These are phyloP conservation scores for Sceloporus tristichus DNA, from an alignment of 2,113 vertebrate species.

Conservation along the genomic window DNA sequence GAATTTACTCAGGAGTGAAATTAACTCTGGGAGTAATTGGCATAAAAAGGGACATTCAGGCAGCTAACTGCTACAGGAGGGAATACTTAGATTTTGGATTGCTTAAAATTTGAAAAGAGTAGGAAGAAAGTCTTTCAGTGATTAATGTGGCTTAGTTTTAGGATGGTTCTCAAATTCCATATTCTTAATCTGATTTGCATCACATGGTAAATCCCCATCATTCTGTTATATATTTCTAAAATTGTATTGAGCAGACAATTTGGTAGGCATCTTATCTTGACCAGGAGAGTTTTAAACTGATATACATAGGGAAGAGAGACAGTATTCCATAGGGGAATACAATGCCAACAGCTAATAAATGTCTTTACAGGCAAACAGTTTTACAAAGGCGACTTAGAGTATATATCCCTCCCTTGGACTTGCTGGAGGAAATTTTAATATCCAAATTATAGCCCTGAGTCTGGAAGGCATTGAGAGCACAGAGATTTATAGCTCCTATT, in stretches of 20 bases:
- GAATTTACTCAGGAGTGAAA: slow-evolving; percentile 20
- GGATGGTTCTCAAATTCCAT: too few relatives aligned
- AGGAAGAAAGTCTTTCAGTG: too few relatives aligned
- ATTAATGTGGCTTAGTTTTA: too few relatives aligned
- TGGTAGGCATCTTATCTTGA: too few relatives aligned
- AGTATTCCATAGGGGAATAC: too few relatives aligned
- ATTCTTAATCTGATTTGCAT: too few relatives aligned
- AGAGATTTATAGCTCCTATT: slow-evolving; percentile 73
- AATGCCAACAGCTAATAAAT: slow-evolving; percentile 68
- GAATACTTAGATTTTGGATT: neutral
- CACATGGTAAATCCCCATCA: too few relatives aligned
- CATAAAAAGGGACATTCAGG: neutral
- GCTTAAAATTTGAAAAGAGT: too few relatives aligned
- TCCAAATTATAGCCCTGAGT: slow-evolving; percentile 64
- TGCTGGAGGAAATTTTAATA: slow-evolving; percentile 69
- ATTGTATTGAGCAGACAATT: too few relatives aligned
- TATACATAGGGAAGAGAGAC: too few relatives aligned
- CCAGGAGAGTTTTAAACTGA: too few relatives aligned
- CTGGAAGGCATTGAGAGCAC: slow-evolving; percentile 49
- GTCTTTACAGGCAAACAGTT: slow-evolving; percentile 51
- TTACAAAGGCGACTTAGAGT: slow-evolving; percentile 72
- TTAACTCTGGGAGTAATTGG: neutral
- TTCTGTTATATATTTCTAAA: too few relatives aligned
- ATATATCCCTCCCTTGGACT: slow-evolving; percentile 66
- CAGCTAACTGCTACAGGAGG: neutral